Evolutionary conservation across 2,797 vertebrate genomes (phyloP).

Genomic region (Stomatorhinus walkeri): DNA sequence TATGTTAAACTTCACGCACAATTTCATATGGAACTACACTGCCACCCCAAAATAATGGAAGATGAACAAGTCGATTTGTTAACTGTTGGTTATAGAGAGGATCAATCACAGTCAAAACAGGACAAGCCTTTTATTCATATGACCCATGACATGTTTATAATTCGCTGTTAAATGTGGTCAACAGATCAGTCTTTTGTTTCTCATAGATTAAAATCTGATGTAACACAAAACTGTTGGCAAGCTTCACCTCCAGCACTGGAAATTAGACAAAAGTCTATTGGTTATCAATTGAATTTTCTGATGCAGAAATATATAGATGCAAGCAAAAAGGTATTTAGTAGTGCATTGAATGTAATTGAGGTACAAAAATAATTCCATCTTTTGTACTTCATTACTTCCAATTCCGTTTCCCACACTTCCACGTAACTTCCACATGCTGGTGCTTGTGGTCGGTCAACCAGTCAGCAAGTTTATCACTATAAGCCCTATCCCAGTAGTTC

Average conservation of each 20-base stretch:
- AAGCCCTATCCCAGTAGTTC: neutral
- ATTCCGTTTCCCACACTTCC: neutral
- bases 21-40: no score
- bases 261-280: neutral
- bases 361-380: neutral
- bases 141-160: neutral
- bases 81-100: no score
- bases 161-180: neutral
- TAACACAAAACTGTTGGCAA: neutral
- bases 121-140: neutral
- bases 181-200: neutral
- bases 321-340: neutral
- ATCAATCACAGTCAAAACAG: no score
- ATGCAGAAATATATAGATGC: neutral
- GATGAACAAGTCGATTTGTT: no score
- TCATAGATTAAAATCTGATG: neutral
- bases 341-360: neutral
- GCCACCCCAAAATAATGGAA: no score
- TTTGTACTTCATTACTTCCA: neutral
- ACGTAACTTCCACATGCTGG: neutral
- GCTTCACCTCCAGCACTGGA: neutral
- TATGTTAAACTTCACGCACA: no score
- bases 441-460: neutral
- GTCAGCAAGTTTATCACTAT: neutral
- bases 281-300: neutral